These are phyloP conservation scores for Sarcoramphus papa DNA, from an alignment of 2,797 vertebrate genomes.

Conservation along the genomic window DNA sequence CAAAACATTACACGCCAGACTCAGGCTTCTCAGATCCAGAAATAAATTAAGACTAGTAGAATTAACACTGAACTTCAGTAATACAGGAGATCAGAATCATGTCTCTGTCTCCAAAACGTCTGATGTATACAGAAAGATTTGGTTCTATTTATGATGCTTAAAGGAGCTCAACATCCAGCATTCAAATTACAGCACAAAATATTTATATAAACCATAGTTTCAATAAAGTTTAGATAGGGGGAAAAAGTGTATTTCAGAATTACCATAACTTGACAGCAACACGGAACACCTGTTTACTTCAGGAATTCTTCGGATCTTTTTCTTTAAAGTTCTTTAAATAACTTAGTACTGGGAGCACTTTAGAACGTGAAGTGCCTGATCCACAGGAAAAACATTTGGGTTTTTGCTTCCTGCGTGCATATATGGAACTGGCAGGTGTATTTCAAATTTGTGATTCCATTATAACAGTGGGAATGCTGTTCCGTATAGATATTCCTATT, in stretches of 20 bases:
- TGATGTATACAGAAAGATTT: neutral
- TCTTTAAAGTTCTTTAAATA: neutral
- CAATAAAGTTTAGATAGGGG: rapidly evolving
- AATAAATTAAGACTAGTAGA: neutral
- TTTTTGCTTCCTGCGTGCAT: neutral
- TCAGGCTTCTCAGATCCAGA: neutral
- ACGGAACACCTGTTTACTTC: neutral
- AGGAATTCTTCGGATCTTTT: neutral
- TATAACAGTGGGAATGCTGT: neutral
- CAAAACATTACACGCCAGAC: neutral
- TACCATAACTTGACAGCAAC: neutral
- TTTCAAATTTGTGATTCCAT: neutral
- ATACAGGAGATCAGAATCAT: neutral
- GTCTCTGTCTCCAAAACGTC: neutral
- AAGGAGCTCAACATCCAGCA: neutral
- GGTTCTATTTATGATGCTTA: neutral
- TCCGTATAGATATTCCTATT: neutral
- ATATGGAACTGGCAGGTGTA: neutral
- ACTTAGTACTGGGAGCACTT: neutral
- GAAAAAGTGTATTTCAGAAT: neutral
- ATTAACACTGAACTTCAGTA: neutral
- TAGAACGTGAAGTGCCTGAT: neutral
- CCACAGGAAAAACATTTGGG: neutral
- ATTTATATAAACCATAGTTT: neutral
- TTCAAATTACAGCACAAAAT: neutral